Evolutionary conservation across 2,797 vertebrate species (phyloP).

Genomic region (Chaetodon trifasciatus): DNA sequence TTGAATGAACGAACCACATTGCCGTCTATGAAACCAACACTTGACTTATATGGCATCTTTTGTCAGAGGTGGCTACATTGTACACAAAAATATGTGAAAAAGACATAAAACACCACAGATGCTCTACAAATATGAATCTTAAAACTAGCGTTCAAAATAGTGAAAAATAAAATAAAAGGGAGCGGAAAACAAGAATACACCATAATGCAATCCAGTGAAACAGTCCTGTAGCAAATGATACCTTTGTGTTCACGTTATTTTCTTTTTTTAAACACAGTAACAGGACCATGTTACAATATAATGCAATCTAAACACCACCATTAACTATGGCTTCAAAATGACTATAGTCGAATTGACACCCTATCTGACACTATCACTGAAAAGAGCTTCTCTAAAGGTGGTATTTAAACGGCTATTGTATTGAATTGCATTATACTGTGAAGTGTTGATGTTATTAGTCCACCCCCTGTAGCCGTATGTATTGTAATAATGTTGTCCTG

Average conservation of each 20-base stretch:
- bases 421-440: slow-evolving; percentile 42
- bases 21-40: slow-evolving; percentile 5
- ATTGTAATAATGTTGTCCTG: slow-evolving; percentile 35
- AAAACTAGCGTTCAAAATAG: neutral
- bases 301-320: slow-evolving; percentile 6
- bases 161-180: neutral
- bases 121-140: neutral
- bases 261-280: neutral
- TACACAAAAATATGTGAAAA: neutral
- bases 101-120: neutral
- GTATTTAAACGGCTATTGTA: slow-evolving; percentile 57
- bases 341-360: slow-evolving; percentile 18
- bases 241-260: neutral
- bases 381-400: slow-evolving; percentile 36
- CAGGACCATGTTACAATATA: slow-evolving; percentile 3
- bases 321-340: slow-evolving; percentile 17
- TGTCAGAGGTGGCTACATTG: slow-evolving; percentile 2
- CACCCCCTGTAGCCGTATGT: slow-evolving; percentile 33
- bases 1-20: slow-evolving; percentile 3
- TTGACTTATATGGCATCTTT: neutral
- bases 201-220: slow-evolving; percentile 6
- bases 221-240: neutral
- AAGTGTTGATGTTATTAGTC: slow-evolving; percentile 46
- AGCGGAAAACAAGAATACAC: slow-evolving; percentile 2
- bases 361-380: slow-evolving; percentile 29